Conservation (phyloP, 2,113 vertebrate species). For the Myrmecobius fasciatus region DNA sequence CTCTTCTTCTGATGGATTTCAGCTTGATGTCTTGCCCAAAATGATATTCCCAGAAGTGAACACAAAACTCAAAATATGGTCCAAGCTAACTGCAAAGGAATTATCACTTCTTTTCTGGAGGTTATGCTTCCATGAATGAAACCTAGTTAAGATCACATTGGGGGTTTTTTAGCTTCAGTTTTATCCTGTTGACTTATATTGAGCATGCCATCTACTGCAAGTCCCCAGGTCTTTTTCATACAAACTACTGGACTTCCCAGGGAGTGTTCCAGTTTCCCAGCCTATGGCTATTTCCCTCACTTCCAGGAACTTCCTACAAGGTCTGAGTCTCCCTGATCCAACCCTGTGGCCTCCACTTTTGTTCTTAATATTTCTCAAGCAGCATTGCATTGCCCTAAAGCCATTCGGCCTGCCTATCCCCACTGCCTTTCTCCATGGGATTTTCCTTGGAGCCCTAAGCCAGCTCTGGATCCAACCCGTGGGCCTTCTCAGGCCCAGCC, state of each 20-base stretch:
- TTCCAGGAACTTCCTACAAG: neutral
- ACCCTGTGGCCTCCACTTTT: neutral
- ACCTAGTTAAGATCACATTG: neutral
- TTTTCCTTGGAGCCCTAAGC: neutral
- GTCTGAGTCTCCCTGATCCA: neutral
- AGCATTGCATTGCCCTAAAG: neutral
- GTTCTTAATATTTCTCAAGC: neutral
- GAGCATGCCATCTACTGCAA: neutral
- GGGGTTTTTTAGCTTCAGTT: neutral
- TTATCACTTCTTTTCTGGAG: neutral
- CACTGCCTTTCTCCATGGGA: neutral
- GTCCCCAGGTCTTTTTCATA: neutral
- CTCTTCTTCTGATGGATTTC: neutral
- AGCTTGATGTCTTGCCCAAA: neutral
- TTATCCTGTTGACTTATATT: neutral
- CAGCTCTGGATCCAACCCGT: neutral
- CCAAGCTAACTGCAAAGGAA: neutral
- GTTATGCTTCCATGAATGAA: neutral
- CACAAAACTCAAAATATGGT: neutral
- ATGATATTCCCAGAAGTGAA: neutral
- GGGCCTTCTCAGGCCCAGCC: neutral
- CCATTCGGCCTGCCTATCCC: neutral
- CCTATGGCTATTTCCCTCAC: neutral
- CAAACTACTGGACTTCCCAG: neutral
- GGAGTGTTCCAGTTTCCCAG: neutral